Percentiles rank a stretch among this genome's conserved stretches.
Evolutionary conservation across 2,797 vertebrate genomes (phyloP).

Genomic region (Florisuga fusca): DNA sequence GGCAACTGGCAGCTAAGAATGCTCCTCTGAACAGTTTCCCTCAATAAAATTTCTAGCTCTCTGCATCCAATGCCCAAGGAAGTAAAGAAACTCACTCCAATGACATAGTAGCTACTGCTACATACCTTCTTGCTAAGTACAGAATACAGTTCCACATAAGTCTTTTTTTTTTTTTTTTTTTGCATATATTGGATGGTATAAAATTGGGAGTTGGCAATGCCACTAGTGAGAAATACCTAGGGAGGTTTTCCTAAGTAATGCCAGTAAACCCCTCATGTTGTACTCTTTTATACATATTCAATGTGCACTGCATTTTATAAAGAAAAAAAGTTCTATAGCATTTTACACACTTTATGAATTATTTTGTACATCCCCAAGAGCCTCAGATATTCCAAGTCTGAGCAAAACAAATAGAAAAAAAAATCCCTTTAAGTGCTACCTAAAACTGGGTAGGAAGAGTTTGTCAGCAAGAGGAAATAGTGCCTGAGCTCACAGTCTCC

Average conservation of each 20-base stretch:
- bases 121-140: not conserved
- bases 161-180: not conserved
- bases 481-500: not conserved
- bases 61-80: not conserved
- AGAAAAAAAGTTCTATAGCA: not conserved
- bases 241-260: not conserved
- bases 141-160: not conserved
- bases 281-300: fast-evolving
- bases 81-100: not conserved
- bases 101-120: not conserved
- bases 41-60: not conserved
- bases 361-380: not conserved
- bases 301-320: not conserved
- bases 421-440: not conserved
- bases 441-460: not conserved
- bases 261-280: not conserved
- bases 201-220: not conserved
- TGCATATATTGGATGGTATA: not conserved
- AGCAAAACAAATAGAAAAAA: not conserved
- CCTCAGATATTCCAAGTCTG: not conserved
- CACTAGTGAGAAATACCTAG: not conserved
- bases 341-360: not conserved
- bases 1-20: not conserved
- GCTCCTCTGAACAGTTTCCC: not conserved
- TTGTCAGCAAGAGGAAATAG: not conserved